Base-by-base conservation (phyloP, 2,113 vertebrate species). In the Mixornis gularis region DNA sequence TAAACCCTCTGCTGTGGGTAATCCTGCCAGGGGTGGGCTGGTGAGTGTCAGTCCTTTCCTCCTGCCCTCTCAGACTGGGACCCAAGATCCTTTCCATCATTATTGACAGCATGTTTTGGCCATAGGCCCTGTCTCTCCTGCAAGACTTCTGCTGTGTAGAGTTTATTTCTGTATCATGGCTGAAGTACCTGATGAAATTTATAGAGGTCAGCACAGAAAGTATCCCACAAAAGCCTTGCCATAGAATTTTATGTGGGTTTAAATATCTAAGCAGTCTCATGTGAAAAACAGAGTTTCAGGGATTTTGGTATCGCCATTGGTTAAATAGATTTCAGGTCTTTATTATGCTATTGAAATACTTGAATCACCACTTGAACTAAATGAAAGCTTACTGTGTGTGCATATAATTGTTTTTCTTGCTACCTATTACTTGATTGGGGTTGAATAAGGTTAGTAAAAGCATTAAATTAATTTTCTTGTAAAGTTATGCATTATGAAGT, bases 381-480 rank as follows among this genome's bases (percentile, higher is more conserved):
- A 93, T 79, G 92, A 95, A 96, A 91, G 69, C 87, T 96, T 93
- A 89, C 82, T 83, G 6, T 34, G 70, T 90, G 59, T 87, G 64
- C 34, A 68, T 12, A 65, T 94, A 96, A 97, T 91, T 89, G 94
- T 79, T 87, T 92, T 84, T 36, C 79, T 95, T 96, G 91, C 96
- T 96, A 97, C 94, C 73, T 93, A 63, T 94, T 92, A 79, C 94
- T 96, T 95, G 95, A 96, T 96, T 95, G 86, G 85, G 92, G 91
- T 94, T 94, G 93, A 78, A 80, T 91, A 87, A 96, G 93, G 86
- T 96, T 96, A 96, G 93, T 68, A 79, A 93, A 95, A 90, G 95
- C 96, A 96, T 96, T 91, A 97, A 95, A 96, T 97, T 95, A 94
- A 95, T 97, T 98, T 97, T 96, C 95, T 96, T 96, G 80, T 91